Evolutionary conservation across 2,888 invertebrate species (phyloP), one percentile per base, ranked within the genome.

Genomic region (Ophraella communa): DNA sequence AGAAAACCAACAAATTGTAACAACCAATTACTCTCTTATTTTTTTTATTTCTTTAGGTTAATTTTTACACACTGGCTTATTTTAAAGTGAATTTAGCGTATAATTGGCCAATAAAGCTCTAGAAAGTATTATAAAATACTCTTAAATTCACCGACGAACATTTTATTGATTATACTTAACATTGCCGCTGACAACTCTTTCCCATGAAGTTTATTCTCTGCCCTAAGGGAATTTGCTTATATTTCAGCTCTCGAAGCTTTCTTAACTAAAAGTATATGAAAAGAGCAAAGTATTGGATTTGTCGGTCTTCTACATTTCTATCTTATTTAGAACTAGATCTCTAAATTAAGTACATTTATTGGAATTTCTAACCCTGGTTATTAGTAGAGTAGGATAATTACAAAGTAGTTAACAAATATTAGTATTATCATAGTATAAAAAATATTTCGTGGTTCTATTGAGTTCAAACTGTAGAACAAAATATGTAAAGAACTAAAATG

Each of bases 111-210:
- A 67, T 67, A 68, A 72, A 75, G 71, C 70, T 71, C 69, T 70
- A 60, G 71, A 73, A 75, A 75, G 75, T 73, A 74, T 73, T 71
- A 74, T 76, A 76, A 75, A 75, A 75, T 70, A 71, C 76, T 75
- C 75, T 73, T 73, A 69, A 54, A 68, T 67, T 65, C 63, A 45
- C 62, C 62, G 54, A 45, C 51, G 69, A 72, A 73, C 11, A 74
- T 73, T 75, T 77, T 78, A 80, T 80, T 77, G 79, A 79, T 79
- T 77, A 76, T 76, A 75, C 73, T 72, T 74, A 76, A 76, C 76
- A 77, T 77, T 76, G 78, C 74, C 72, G 78, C 79, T 80, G 80
- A 79, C 79, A 80, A 80, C 80, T 80, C 79, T 80, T 80, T 80
- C 79, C 75, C 74, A 78, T 77, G 77, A 80, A 79, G 73, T 80